A percentile compares a stretch with the other conserved stretches of the same genome.
These are phyloP conservation scores for Morinoia aosen DNA, from an alignment of 2,888 invertebrate species.

Conservation along the genomic window DNA sequence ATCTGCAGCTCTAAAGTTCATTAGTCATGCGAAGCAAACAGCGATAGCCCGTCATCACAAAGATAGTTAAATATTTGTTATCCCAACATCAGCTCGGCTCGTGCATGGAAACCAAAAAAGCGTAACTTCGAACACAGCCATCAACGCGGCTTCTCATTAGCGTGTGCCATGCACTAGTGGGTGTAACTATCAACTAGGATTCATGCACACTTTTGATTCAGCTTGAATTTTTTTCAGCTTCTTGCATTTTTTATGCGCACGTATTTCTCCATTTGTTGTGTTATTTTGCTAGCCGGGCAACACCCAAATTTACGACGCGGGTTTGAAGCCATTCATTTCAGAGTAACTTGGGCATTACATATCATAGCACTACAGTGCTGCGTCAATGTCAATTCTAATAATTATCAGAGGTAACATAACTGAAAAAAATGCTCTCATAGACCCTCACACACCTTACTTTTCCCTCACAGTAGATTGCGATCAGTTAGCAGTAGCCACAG, in stretches of 20 bases:
- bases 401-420: no score
- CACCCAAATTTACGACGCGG: no score
- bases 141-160: background rate
- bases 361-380: no score
- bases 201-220: no score
- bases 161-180: background rate
- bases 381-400: no score
- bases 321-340: no score
- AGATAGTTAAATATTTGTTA: background rate
- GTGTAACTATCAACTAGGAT: background rate
- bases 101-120: background rate
- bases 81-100: background rate
- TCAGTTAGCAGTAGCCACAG: no score
- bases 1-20: slow-evolving; percentile 37
- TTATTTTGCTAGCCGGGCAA: background rate
- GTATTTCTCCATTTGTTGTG: background rate
- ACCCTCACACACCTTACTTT: no score
- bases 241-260: background rate
- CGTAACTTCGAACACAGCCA: background rate
- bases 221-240: background rate
- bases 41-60: background rate
- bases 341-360: no score
- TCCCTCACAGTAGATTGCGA: no score
- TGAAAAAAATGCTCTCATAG: no score
- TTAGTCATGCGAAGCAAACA: slow-evolving; percentile 19